Base-by-base conservation (phyloP, 2,888 invertebrate species). In the Xanthia icteritia region DNA sequence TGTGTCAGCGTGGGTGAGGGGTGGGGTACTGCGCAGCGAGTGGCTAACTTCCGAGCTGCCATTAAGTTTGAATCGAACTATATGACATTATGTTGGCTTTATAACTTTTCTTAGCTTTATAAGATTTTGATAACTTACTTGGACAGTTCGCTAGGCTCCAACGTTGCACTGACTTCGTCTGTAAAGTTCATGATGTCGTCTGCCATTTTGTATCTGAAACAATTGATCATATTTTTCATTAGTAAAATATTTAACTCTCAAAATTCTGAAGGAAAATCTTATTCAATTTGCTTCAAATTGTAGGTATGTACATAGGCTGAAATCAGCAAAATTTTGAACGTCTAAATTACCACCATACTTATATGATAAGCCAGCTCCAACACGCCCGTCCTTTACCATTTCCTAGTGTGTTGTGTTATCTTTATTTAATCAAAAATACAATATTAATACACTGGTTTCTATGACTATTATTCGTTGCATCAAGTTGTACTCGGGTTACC, bases 171-270 rank as follows among this genome's bases (percentile, higher is more conserved):
- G 54, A 90, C 86, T 78, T 90, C 92, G 69, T 92, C 91, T 45
- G 92, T 91, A 58, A 87, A 88, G 82, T 94, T 94, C 79, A 91
- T 89, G 15, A 88, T 90, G 74, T 92, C 87, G 64, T 92, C 92
- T n/a, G 90, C 92, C 94, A 94, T 94, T 76, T 85, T 91, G 69
- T 77, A 85, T 88, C 93, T 94, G 92, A 73, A 93, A 94, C 89
- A 91, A 92, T 73, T 68, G 48, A 82, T 8, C 31, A 74, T 63
- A 67, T 15, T 27, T 48, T 0, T 72, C 9, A 60, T 80, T 60
- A 60, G 20, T 56, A 45, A 17, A 65, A 75, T 9, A 48, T 11
- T 60, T n/a, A 61, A 36, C 9, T 36, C 17, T 17, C 4, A 1
- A 36, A 23, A 68, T 11, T 68, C 67, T 5, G 2, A n/a, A 65